Base-by-base conservation (phyloP, 1,140 invertebrate genomes). In the Metopolophium dirhodum region DNA sequence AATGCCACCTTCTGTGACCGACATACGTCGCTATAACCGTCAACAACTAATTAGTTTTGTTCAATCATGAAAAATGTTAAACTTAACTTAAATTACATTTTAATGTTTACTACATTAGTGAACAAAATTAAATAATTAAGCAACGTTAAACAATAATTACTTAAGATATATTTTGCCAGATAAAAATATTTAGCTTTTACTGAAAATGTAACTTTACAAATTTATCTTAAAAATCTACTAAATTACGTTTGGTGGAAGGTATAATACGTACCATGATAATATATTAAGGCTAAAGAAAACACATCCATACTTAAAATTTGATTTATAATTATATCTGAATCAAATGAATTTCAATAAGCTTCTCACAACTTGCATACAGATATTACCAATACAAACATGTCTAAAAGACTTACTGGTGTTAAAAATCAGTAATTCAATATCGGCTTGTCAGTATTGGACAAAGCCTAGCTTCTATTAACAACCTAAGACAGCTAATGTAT, bases 1-100 rank as follows among this genome's bases (percentile, higher is more conserved):
- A 94, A 99, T 99, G 85, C 99, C 99, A 51, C 98, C 98, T 95
- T 99, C 98, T 14, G 99, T 99, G 82, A 99, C 98, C 90, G 98
- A 99, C 98, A 99, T 99, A 83, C 98, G 98, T 93, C 98, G 97
- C 98, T 99, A 47, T 23, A 83, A 37, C 30, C 30, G 18, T 77
- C 14, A 77, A n/a, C 4, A 85, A 23, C 2, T 45, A 41, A 41
- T 68, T 85, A 85, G 9, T 14, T 11, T 14, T 68, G 11, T 68
- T 68, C 9, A 68, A n/a, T n/a, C 30, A 30, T 6, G 8, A 61
- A 61, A 68, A 68, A 68, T 68, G n/a, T n/a, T n/a, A 7, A n/a
- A 77, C n/a, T 18, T 18, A 0, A 77, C 14, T 77, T 77, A 77
- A n/a, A 77, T 77, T n/a, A 18, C n/a, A n/a, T n/a, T 7, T n/a